These are phyloP conservation scores for Bemisia tabaci DNA, from an alignment of 1,140 invertebrate genomes.

Conservation along the genomic window DNA sequence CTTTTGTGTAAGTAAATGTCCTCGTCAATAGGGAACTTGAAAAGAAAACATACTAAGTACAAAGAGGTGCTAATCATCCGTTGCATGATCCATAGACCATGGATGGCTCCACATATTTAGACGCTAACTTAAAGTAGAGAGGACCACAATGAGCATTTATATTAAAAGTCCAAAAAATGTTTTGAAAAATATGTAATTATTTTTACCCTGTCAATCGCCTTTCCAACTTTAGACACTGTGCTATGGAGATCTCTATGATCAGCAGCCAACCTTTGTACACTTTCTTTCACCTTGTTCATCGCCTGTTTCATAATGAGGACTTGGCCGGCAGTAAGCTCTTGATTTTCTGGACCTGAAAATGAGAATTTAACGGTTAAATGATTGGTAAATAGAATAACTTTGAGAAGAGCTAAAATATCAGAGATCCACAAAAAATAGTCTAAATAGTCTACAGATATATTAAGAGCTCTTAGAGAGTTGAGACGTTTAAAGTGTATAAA, in stretches of 20 bases:
- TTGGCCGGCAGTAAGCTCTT: conserved; percentile 48
- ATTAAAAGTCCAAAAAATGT: no score
- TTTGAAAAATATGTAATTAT: no score
- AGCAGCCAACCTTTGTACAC: conserved; percentile 56
- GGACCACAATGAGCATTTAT: not conserved
- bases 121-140: not conserved
- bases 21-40: no score
- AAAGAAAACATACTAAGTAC: no score
- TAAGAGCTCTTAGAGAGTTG: not conserved
- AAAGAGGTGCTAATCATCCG: no score
- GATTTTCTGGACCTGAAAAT: conserved; percentile 45
- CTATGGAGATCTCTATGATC: conserved; percentile 68
- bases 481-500: not conserved
- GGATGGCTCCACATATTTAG: no score
- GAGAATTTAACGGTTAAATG: no score
- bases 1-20: no score
- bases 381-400: no score
- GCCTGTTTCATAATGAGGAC: conserved; percentile 49
- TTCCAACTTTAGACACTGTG: conserved; percentile 91
- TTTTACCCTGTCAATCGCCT: conserved; percentile 80
- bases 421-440: conserved; percentile 18
- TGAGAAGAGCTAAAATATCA: no score
- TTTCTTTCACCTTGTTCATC: conserved; percentile 56
- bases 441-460: not conserved
- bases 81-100: no score